Conservation (phyloP, 2,113 vertebrate species). For the Balaeniceps rex region DNA sequence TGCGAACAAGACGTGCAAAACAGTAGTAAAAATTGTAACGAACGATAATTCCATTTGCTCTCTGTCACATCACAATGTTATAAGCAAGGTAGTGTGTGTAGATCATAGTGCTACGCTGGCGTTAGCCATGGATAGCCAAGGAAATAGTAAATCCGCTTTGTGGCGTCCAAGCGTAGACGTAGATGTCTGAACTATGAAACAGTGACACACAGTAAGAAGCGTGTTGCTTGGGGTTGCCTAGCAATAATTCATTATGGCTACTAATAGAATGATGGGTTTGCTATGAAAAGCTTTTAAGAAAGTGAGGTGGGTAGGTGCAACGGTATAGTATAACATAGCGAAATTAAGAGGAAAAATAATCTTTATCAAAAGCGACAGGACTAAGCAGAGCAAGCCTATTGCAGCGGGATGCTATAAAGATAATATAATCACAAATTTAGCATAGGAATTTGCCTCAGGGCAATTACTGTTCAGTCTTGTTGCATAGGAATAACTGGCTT, state of each 20-base stretch:
- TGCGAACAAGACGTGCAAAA: neutral
- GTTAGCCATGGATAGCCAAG: neutral
- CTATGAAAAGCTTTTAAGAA: neutral
- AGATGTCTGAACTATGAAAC: neutral
- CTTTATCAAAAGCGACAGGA: neutral
- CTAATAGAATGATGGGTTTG: neutral
- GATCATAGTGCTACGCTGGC: neutral
- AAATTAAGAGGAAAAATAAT: neutral
- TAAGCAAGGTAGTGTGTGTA: neutral
- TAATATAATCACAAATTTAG: neutral
- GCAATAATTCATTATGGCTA: conserved; percentile 21
- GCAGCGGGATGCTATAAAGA: neutral
- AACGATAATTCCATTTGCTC: neutral
- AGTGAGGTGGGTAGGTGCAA: neutral
- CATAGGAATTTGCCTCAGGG: neutral
- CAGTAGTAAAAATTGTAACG: neutral
- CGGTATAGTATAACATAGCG: neutral
- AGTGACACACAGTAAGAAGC: neutral
- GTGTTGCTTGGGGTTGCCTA: neutral
- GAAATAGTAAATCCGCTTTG: neutral
- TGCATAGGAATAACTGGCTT: neutral
- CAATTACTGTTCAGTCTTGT: neutral
- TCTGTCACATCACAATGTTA: neutral
- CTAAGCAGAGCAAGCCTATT: neutral
- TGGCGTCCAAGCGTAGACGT: neutral